Evolutionary conservation across 2,113 vertebrate species (phyloP), one percentile per base, ranked within the genome.

Genomic region (Petromus typicus): DNA sequence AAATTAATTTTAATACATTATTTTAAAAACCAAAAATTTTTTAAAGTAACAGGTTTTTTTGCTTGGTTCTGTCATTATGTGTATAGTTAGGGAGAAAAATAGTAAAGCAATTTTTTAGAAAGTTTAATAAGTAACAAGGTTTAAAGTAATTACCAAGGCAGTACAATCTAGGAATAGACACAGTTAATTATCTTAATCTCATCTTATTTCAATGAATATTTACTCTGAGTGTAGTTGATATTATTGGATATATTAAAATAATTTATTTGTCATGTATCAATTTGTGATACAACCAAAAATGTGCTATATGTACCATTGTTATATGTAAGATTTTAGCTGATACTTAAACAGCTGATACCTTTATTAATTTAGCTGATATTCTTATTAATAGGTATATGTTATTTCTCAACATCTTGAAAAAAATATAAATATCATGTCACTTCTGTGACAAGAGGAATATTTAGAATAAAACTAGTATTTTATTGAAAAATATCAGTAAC

Each of bases 241-340:
- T 57, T 84, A 32, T 94, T 56, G 73, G 54, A 96, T 56, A 69
- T 71, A 84, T 9, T 89, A 66, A 85, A 94, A 75, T 81, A 43
- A n/a, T 81, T 17, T 82, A 32, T 79, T 23, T 73, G 18, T 37
- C 9, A 25, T 43, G 6, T 71, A 30, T 81, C 45, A 73, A 1
- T 83, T 82, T 83, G 56, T 95, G 66, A 69, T 59, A 59, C 1
- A 8, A 76, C 40, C 23, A 40, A 66, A 63, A 51, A 25, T 54
- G 12, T 89, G 71, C 4, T 81, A 37, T 32, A 22, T 86, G 13
- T 85, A 59, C 23, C 34, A 66, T 56, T 85, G 34, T 89, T 73
- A 69, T 51, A 87, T 12, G 43, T 90, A 66, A 93, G 32, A 89
- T 67, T 25, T 93, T 23, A 73, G 23, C 23, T 78, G 18, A 63